Evolutionary conservation across 2,797 vertebrate species (phyloP).

Genomic region (Lemur catta): DNA sequence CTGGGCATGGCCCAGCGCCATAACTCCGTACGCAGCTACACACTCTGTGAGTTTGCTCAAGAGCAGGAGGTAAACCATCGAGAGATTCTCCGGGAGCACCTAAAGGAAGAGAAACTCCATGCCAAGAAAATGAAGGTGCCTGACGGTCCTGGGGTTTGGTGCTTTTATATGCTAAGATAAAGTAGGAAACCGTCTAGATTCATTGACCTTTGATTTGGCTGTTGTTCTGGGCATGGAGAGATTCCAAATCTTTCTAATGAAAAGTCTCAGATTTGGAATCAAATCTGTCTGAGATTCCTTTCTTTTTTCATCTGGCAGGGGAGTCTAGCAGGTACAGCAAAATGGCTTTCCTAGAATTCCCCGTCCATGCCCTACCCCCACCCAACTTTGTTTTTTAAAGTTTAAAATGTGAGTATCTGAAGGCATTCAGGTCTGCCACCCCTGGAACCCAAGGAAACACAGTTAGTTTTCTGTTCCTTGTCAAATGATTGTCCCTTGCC

Average conservation of each 20-base stretch:
- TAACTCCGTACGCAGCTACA: slow-evolving; percentile 93
- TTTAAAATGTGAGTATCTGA: not conserved
- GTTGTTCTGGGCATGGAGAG: not conserved
- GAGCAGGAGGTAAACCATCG: slow-evolving; percentile 94
- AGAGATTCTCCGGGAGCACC: slow-evolving; percentile 91
- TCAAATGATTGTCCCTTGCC: not conserved
- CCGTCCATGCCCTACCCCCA: not conserved
- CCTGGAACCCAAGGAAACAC: not conserved
- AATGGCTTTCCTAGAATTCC: not conserved
- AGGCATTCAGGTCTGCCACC: not conserved
- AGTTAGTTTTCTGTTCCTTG: not conserved
- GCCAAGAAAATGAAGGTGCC: slow-evolving; percentile 95
- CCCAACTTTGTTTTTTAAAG: not conserved
- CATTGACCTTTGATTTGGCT: not conserved
- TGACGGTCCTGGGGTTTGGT: not conserved
- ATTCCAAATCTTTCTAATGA: not conserved
- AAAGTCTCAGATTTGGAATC: not conserved
- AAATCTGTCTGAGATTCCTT: not conserved
- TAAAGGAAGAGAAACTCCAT: slow-evolving; percentile 96
- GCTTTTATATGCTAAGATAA: not conserved
- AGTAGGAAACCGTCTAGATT: not conserved
- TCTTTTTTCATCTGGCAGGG: not conserved
- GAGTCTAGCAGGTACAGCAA: not conserved
- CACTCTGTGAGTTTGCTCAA: slow-evolving; percentile 94
- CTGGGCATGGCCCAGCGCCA: slow-evolving; percentile 96